Percentiles rank a stretch among this genome's conserved stretches.
phyloP scores from a whole-genome alignment of 2,797 vertebrate species.

The Hafferia zeledoni region DNA sequence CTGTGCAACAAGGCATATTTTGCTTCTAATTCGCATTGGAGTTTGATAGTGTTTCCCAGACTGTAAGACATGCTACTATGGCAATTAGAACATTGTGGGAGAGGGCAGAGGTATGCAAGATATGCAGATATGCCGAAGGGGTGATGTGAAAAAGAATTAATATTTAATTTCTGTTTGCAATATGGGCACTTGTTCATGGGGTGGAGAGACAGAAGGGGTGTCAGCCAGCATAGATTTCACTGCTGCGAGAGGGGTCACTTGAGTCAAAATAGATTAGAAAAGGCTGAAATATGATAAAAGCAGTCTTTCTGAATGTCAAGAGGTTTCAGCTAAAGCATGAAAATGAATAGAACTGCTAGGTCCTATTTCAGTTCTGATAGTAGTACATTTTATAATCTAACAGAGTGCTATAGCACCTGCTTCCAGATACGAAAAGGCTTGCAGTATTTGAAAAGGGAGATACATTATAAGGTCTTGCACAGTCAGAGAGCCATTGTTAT shows the following conservation, averaged over 20 bases:
- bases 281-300: neutral
- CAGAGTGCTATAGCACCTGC: neutral
- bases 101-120: neutral
- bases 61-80: neutral
- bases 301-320: neutral
- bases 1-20: neutral
- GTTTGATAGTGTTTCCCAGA: slow-evolving; percentile 3
- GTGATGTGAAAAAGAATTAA: neutral
- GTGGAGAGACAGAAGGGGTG: neutral
- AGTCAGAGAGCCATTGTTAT: neutral
- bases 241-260: neutral
- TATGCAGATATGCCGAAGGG: slow-evolving; percentile 10
- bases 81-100: slow-evolving; percentile 9
- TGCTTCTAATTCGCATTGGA: neutral
- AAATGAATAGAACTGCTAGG: neutral
- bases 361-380: neutral
- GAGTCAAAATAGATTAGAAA: neutral
- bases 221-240: neutral
- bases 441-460: neutral
- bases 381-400: neutral
- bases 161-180: slow-evolving; percentile 1
- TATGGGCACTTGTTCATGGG: neutral
- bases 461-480: neutral
- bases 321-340: neutral
- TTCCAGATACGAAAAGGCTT: neutral